Base-by-base conservation (phyloP, 23 tunicate species). In the Halocynthia aurantium region DNA sequence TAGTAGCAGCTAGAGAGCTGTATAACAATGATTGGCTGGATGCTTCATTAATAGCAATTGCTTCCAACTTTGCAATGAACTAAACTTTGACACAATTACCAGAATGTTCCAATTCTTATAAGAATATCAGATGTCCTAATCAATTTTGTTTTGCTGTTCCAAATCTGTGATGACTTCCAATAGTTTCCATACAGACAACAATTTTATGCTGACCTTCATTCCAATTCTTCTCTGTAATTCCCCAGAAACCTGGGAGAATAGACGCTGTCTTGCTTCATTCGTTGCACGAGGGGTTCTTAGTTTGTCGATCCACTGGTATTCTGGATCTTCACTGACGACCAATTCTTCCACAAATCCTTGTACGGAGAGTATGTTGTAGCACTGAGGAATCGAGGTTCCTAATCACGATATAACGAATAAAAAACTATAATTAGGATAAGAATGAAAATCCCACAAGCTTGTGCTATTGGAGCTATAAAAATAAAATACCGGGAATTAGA, bases 221-320 rank as follows among this genome's bases (percentile, higher is more conserved):
- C 97, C 97, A 81, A 90, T 85, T 61, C 80, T 77, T 72, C 97
- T 55, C 63, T 90, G 97, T 15, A 90, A 71, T 72, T 90, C 97
- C 11, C 97, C 97, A 50, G 97, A 85, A 83, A 84, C 81, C 63
- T 90, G 88, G 44, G 89, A 81, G 60, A 90, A 90, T 57, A 90
- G 50, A 54, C 97, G 73, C 53, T 90, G 97, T 57, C 97, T 55
- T 49, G 97, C 97, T 81, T 90, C 97, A 66, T 90, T 90, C 7
- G 97, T 73, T 49, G 97, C 90, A 55, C 97, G 81, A 0, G 97
- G 97, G 7, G 97, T 85, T 62, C 97, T 56, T 61, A 90, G 22
- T 72, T 85, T 85, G 49, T 90, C 97, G 0, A 90, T 90, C 97
- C 97, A 90, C 61, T 85, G 82, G 61, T 90, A 90, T 58, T 84